A percentile compares a stretch with the other conserved stretches of the same genome.
Evolutionary conservation across 2,113 vertebrate genomes (phyloP).

Genomic region (Oreotrochilus melanogaster): DNA sequence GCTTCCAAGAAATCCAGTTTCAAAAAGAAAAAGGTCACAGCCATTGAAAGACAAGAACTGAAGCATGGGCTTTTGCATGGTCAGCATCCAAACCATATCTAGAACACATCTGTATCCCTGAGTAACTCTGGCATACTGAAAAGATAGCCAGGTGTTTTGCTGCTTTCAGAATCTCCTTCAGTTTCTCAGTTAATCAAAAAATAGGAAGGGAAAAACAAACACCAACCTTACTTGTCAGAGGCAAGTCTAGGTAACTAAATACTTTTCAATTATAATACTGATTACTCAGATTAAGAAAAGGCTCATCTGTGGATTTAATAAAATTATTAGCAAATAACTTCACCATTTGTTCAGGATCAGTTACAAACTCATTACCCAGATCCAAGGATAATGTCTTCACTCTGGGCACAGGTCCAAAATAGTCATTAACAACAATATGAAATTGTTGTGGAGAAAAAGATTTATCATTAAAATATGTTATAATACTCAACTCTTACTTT

Average conservation of each 20-base stretch:
- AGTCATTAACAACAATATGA: constrained; percentile 60
- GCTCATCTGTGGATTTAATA: constrained; percentile 1
- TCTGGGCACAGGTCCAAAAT: constrained; percentile 51
- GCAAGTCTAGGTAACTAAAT: not conserved
- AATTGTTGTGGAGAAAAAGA: constrained; percentile 41
- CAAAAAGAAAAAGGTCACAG: not conserved
- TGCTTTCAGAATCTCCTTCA: not conserved
- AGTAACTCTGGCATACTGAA: not conserved
- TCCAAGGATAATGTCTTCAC: constrained; percentile 44
- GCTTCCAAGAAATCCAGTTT: not conserved
- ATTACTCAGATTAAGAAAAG: constrained; percentile 9
- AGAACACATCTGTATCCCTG: not conserved
- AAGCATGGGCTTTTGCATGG: not conserved
- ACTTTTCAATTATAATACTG: not conserved
- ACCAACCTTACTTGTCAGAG: not conserved
- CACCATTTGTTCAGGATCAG: constrained; percentile 56
- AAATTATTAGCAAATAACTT: constrained; percentile 52
- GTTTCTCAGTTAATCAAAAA: not conserved
- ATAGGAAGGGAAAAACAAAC: not conserved
- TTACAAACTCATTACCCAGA: constrained; percentile 43
- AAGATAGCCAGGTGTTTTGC: not conserved
- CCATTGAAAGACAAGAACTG: not conserved
- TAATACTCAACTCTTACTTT: constrained; percentile 40
- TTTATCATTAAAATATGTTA: constrained; percentile 53
- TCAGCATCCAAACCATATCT: not conserved